Evolutionary conservation across 2,888 invertebrate genomes (phyloP), one percentile per base, ranked within the genome.

Genomic region (Pachycephus smyrnensis): DNA sequence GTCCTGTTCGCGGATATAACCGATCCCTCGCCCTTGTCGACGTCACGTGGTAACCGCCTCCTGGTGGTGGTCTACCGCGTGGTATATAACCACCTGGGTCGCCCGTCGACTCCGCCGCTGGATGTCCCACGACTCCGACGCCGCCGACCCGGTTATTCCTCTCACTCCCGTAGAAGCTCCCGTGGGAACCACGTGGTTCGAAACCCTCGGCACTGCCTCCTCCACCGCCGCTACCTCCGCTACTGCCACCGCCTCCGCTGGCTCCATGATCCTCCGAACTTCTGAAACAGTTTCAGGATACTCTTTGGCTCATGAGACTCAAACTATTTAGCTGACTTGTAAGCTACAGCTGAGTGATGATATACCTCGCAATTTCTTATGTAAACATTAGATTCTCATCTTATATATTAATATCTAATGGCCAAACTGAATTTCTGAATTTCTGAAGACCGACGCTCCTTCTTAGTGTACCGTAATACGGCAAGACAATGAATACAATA

Each of bases 151-250:
- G 89, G 81, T 86, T 86, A 82, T 87, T 88, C 81, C 89, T 84
- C 77, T 90, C 90, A 81, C 87, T 86, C 80, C 87, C 84, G 83
- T 90, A 90, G 87, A 90, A 90, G 84, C 89, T 89, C 81, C 92
- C 91, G 90, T 92, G 92, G 84, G 92, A 92, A 86, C 91, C 91
- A 83, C 91, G 89, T 85, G 89, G 88, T 86, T 88, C 92, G 88
- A 88, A 92, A 88, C 89, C 83, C 90, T 85, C 87, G 77, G 83
- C 78, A 75, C 83, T 76, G 69, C 82, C 82, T 77, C 78, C 81
- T 68, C 15, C 85, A 80, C 85, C 83, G 76, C 80, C 77, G 55
- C 77, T 79, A 30, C 37, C 68, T 73, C 69, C 76, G 80, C 31
- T 80, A 80, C 84, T 85, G 82, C 81, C 88, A 78, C 85, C 86